A percentile compares a stretch with the other conserved stretches of the same genome.
Evolutionary conservation across 2,797 vertebrate species (phyloP).

Genomic region (Clarias laeviceps): DNA sequence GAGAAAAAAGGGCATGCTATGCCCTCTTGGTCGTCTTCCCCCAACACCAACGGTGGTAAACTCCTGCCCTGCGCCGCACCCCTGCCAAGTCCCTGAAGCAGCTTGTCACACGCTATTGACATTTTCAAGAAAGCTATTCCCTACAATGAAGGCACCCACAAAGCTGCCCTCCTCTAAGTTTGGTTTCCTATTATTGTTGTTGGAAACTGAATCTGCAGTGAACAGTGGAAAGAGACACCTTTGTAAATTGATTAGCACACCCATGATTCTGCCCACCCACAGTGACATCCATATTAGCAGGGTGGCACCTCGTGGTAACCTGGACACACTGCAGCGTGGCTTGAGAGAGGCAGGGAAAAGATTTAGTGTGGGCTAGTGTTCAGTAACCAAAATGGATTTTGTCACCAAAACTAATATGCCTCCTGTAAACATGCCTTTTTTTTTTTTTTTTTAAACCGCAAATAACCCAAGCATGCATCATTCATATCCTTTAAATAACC

Average conservation of each 20-base stretch:
- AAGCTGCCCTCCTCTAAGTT: slow-evolving; percentile 55
- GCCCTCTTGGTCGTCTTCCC: slow-evolving; percentile 38
- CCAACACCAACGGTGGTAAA: slow-evolving; percentile 54
- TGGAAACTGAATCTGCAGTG: background rate
- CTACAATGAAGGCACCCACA: slow-evolving; percentile 59
- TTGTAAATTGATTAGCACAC: slow-evolving; percentile 21
- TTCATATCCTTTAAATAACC: slow-evolving; percentile 38
- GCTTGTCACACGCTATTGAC: slow-evolving; percentile 66
- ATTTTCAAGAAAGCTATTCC: slow-evolving; percentile 66
- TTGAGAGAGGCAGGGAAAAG: background rate
- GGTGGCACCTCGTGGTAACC: slow-evolving; percentile 40
- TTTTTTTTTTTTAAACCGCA: slow-evolving; percentile 3
- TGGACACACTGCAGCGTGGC: slow-evolving; percentile 25
- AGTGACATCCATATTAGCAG: slow-evolving; percentile 28
- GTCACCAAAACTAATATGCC: slow-evolving; percentile 18
- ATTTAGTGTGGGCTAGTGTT: slow-evolving; percentile 6
- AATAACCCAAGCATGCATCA: slow-evolving; percentile 39
- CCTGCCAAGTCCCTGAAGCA: slow-evolving; percentile 62
- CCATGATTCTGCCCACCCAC: background rate
- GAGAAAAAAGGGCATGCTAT: slow-evolving; percentile 51
- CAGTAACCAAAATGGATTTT: slow-evolving; percentile 12
- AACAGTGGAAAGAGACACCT: slow-evolving; percentile 19
- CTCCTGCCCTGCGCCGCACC: slow-evolving; percentile 57
- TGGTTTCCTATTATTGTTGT: slow-evolving; percentile 31
- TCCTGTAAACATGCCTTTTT: slow-evolving; percentile 18